Conservation (phyloP, 2,113 vertebrate species). For the Oreochromis spilurus region DNA sequence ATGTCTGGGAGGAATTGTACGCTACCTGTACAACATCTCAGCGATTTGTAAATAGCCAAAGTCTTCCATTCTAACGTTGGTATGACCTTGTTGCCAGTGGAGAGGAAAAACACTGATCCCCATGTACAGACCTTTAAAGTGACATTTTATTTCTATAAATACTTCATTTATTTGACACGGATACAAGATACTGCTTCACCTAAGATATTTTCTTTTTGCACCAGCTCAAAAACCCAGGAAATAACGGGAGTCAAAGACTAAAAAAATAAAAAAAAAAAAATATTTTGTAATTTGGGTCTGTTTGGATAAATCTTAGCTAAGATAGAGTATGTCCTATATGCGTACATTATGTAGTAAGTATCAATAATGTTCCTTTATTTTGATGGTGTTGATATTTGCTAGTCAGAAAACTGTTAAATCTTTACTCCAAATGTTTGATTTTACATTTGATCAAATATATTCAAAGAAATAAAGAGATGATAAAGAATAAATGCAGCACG, state of each 20-base stretch:
- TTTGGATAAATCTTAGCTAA: constrained; percentile 85
- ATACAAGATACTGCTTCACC: constrained; percentile 45
- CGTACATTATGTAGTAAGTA: constrained; percentile 83
- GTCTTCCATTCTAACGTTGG: constrained; percentile 64
- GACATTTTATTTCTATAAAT: constrained; percentile 27
- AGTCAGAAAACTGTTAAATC: constrained; percentile 97
- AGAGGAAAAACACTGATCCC: constrained; percentile 25
- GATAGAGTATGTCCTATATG: constrained; percentile 83
- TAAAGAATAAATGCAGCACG: constrained; percentile 86
- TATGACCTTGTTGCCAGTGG: constrained; percentile 25
- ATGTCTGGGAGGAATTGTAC: constrained; percentile 41
- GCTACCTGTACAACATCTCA: constrained; percentile 25
- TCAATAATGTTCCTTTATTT: constrained; percentile 93
- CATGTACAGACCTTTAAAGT: constrained; percentile 49
- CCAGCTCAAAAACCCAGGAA: constrained; percentile 64
- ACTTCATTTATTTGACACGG: constrained; percentile 51
- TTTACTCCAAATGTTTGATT: constrained; percentile 95
- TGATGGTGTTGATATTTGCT: constrained; percentile 98
- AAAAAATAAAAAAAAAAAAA: constrained; percentile 23
- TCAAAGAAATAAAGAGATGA: constrained; percentile 88
- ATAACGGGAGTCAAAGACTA: constrained; percentile 81
- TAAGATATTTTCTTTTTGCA: constrained; percentile 54
- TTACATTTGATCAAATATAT: constrained; percentile 98
- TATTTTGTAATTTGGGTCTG: constrained; percentile 93
- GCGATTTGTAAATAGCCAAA: constrained; percentile 60